These are phyloP conservation scores for Myripristis jacobus DNA, from an alignment of 2,797 vertebrate genomes.

Conservation along the genomic window DNA sequence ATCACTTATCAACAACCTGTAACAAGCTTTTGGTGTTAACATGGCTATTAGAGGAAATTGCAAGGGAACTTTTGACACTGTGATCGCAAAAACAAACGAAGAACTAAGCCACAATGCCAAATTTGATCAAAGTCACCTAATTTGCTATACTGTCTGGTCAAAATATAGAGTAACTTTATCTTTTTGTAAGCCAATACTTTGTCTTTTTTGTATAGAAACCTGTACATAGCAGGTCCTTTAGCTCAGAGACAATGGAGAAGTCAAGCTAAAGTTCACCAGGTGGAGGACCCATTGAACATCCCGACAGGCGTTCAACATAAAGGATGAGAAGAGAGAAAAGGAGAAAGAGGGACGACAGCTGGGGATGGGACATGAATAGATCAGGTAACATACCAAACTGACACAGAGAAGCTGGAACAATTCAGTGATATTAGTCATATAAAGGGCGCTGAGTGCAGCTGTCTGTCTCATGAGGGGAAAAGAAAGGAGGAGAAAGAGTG, in stretches of 20 bases:
- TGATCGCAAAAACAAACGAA: slow-evolving; percentile 4
- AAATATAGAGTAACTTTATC: not conserved
- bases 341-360: slow-evolving; percentile 39
- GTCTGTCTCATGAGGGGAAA: not conserved
- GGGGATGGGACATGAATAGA: slow-evolving; percentile 15
- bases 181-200: slow-evolving; percentile 55
- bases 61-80: not conserved
- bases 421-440: slow-evolving; percentile 7
- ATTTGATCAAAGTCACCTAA: slow-evolving; percentile 36
- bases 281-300: slow-evolving; percentile 23
- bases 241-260: slow-evolving; percentile 38
- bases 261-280: slow-evolving; percentile 48
- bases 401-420: slow-evolving; percentile 26
- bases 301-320: slow-evolving; percentile 25
- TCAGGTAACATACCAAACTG: slow-evolving; percentile 49
- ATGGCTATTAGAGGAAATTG: too few species aligned
- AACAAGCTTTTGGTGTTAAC: too few species aligned
- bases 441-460: slow-evolving; percentile 20
- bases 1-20: too few species aligned
- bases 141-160: not conserved
- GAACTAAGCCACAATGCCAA: not conserved
- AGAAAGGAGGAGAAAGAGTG: not conserved
- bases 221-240: slow-evolving; percentile 15
- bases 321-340: slow-evolving; percentile 7
- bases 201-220: slow-evolving; percentile 24